phyloP scores from a whole-genome alignment of 2,113 vertebrate species.

The Zosterops lateralis region DNA sequence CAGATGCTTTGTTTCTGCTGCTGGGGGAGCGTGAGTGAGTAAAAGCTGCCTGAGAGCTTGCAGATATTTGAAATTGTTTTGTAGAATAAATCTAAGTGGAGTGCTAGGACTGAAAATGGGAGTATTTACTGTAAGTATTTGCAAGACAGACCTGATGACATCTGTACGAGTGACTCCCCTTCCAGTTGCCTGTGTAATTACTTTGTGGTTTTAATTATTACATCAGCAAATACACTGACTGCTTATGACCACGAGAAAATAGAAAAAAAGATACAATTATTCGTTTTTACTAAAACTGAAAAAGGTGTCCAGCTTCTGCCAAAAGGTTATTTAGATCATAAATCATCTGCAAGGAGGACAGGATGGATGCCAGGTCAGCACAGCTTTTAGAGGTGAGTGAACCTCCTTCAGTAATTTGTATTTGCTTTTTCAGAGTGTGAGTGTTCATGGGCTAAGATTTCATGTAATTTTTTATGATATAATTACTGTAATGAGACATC shows the following conservation, averaged over 20 bases:
- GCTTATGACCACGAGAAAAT: neutral
- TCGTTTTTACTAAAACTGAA: neutral
- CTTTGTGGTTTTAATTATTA: neutral
- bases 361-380: neutral
- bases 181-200: neutral
- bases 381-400: neutral
- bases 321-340: neutral
- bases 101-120: neutral
- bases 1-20: neutral
- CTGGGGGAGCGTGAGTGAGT: neutral
- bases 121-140: neutral
- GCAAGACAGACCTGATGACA: neutral
- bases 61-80: neutral
- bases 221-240: neutral
- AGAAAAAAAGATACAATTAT: neutral
- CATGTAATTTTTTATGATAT: neutral
- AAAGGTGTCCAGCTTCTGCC: neutral
- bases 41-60: neutral
- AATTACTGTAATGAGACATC: neutral
- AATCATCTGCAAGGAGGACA: neutral
- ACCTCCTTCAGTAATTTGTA: neutral
- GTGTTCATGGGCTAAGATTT: neutral
- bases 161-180: neutral
- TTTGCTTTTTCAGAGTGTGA: neutral
- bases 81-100: neutral